Evolutionary conservation across 92 coral and sea anemone genomes (phyloP).

Genomic region (Paramuricea clavata): DNA sequence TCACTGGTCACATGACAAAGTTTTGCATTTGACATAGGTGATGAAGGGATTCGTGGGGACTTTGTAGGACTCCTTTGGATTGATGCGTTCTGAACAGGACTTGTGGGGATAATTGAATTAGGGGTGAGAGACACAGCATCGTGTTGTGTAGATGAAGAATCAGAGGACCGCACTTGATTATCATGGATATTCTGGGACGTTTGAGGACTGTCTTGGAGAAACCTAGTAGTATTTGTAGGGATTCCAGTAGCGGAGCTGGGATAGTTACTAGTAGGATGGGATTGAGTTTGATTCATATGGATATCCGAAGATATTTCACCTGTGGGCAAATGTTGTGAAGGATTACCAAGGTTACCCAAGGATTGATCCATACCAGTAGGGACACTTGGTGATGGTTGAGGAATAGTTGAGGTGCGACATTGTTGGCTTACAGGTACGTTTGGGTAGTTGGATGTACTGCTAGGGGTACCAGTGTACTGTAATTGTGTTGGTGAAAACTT

Average conservation of each 20-base stretch:
- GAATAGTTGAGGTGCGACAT: not conserved
- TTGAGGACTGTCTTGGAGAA: not conserved
- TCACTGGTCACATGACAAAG: conserved; percentile 37
- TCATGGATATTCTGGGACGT: conserved; percentile 16
- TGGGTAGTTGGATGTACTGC: not conserved
- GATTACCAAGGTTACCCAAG: not conserved
- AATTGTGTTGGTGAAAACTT: not conserved
- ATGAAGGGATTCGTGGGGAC: conserved; percentile 66
- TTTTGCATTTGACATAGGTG: conserved; percentile 43
- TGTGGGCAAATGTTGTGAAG: not conserved
- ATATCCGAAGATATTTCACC: not conserved
- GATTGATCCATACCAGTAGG: not conserved
- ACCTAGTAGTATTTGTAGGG: not conserved
- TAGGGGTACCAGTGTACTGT: not conserved
- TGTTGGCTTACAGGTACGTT: not conserved
- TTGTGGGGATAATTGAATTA: not conserved
- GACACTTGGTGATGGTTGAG: not conserved
- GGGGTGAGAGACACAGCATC: not conserved
- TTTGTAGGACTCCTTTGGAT: conserved; percentile 2
- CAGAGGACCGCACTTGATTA: not conserved
- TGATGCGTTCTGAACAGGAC: not conserved
- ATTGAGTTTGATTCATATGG: not conserved
- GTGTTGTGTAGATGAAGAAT: not conserved
- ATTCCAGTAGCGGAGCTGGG: not conserved
- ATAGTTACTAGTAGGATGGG: not conserved